Evolutionary conservation across 2,888 invertebrate species (phyloP).

Genomic region (Malachius bipustulatus): DNA sequence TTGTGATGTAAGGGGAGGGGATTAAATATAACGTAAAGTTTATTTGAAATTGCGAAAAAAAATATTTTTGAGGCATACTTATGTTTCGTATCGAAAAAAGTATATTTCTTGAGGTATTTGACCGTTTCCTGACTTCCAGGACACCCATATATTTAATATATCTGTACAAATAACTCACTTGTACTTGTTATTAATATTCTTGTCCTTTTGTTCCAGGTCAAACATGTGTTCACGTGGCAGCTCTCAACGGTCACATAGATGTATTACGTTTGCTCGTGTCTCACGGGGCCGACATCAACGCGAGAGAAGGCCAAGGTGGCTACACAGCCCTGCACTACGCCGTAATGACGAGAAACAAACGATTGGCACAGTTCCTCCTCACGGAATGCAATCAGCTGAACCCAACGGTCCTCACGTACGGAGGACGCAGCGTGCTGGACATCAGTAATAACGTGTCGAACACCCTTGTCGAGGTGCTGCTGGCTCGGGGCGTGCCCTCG

Average conservation of each 20-base stretch:
- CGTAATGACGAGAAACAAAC: background rate
- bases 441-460: constrained; percentile 19
- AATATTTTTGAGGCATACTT: no score
- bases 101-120: no score
- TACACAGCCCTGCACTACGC: constrained; percentile 3
- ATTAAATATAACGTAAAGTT: no score
- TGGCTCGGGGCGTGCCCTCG: constrained; percentile 33
- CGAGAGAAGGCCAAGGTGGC: background rate
- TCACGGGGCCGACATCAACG: constrained; percentile 1
- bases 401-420: background rate
- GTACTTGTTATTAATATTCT: no score
- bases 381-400: background rate
- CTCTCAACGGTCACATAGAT: background rate
- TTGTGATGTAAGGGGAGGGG: no score
- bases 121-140: no score
- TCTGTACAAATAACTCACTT: no score
- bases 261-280: background rate
- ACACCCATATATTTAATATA: no score
- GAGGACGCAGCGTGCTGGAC: background rate
- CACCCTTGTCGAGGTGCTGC: constrained; percentile 30
- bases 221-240: background rate
- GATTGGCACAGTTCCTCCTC: background rate
- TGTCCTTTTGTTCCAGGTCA: constrained; percentile 1
- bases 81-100: no score
- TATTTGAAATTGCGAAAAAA: no score